Percentiles rank a stretch among this genome's conserved stretches.
phyloP scores from a whole-genome alignment of 2,113 vertebrate genomes.

The Vicugna pacos region DNA sequence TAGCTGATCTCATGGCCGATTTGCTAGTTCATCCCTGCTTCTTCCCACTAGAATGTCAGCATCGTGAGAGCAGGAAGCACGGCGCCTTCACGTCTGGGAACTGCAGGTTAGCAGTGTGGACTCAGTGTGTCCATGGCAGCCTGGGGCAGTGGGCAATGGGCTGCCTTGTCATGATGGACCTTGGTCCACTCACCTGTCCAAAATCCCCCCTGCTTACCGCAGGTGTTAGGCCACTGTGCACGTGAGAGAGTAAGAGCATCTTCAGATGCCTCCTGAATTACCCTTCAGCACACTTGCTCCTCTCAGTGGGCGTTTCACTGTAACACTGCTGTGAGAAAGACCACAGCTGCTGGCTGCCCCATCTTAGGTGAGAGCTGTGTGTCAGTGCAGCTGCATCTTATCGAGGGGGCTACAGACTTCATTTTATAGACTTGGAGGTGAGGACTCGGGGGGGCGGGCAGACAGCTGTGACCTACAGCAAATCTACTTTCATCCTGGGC shows the following conservation, averaged over 20 bases:
- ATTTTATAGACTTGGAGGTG: not conserved
- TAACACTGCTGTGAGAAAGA: too few species aligned
- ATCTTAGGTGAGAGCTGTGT: fast-evolving
- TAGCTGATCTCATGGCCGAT: not conserved
- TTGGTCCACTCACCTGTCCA: not conserved
- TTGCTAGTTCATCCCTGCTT: not conserved
- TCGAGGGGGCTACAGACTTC: fast-evolving
- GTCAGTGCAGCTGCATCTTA: too few species aligned
- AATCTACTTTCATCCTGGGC: not conserved
- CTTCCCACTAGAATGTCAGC: not conserved
- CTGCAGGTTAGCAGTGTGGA: fast-evolving
- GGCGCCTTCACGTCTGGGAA: fast-evolving
- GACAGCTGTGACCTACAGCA: not conserved
- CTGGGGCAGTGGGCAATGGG: fast-evolving
- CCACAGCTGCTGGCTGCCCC: not conserved
- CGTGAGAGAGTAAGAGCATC: fast-evolving
- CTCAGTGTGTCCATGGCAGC: fast-evolving
- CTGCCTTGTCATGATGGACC: fast-evolving
- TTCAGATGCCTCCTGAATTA: not conserved
- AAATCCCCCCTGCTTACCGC: fast-evolving
- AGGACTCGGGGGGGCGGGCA: not conserved
- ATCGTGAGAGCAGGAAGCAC: not conserved
- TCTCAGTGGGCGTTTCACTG: fast-evolving
- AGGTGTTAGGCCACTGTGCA: fast-evolving
- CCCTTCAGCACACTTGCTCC: fast-evolving